Percentiles rank a stretch among this genome's conserved stretches.
Evolutionary conservation across 1,140 invertebrate species (phyloP).

Genomic region (Schlechtendalia chinensis): DNA sequence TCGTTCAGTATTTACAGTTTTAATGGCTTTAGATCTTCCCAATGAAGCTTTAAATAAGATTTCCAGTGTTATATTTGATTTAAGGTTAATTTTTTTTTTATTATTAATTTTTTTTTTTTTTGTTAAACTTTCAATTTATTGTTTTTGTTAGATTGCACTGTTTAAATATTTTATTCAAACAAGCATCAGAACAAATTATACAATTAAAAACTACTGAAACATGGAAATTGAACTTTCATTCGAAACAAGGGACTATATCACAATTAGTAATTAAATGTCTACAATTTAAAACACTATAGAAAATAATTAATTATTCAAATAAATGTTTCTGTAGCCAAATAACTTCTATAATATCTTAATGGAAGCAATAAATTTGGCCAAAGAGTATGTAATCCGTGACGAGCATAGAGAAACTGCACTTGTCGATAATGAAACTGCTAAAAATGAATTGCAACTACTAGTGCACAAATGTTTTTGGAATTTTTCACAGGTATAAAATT

Average conservation of each 20-base stretch:
- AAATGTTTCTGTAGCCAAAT: conserved; percentile 64
- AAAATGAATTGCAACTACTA: conserved; percentile 66
- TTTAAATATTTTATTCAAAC: conserved; percentile 79
- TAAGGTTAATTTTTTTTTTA: conserved; percentile 60
- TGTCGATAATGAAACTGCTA: conserved; percentile 65
- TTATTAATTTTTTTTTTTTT: neutral
- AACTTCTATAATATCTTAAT: conserved; percentile 79
- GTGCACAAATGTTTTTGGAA: conserved; percentile 68
- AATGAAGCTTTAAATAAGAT: conserved; percentile 79
- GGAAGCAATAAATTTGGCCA: conserved; percentile 79
- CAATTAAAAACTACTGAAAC: conserved; percentile 77
- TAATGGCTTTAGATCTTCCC: conserved; percentile 75
- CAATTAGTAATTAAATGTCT: conserved; percentile 65
- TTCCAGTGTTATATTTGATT: conserved; percentile 80
- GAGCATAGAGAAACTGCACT: conserved; percentile 70
- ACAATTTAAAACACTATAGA: neutral
- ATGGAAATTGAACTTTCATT: conserved; percentile 83
- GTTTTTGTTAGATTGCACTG: conserved; percentile 69
- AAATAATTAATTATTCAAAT: too few relatives aligned
- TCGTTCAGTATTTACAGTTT: conserved; percentile 66
- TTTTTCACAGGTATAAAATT: conserved; percentile 55
- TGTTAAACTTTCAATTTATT: conserved; percentile 3
- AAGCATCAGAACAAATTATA: conserved; percentile 76
- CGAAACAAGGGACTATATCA: conserved; percentile 77
- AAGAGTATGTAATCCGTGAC: conserved; percentile 77